Evolutionary conservation across 2,113 vertebrate genomes (phyloP).

Genomic region (Leucopsar rothschildi): DNA sequence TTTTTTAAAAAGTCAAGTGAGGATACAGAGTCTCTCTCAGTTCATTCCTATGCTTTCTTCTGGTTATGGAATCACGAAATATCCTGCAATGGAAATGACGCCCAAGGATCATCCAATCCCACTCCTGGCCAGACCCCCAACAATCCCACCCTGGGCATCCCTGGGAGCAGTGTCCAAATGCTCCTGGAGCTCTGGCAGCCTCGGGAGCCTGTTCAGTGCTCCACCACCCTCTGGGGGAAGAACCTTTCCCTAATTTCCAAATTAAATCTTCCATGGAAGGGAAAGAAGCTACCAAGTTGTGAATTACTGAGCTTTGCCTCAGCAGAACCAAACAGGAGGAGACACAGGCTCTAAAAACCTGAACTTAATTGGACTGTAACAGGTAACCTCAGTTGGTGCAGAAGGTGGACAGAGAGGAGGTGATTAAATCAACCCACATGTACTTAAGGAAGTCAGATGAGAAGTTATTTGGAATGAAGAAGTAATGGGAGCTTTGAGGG

Average conservation of each 20-base stretch:
- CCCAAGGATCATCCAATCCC: background rate
- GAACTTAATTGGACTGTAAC: background rate
- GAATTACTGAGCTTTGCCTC: background rate
- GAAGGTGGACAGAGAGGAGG: background rate
- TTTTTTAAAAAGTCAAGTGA: background rate
- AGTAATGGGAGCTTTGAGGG: background rate
- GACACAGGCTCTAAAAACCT: background rate
- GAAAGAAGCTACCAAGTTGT: no score
- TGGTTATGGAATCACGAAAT: background rate
- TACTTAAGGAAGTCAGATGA: background rate
- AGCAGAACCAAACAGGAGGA: background rate
- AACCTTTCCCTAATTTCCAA: background rate
- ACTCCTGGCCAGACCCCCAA: background rate
- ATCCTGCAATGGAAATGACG: background rate
- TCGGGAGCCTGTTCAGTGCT: background rate
- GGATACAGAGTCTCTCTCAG: background rate
- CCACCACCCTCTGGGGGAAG: background rate
- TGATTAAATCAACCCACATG: background rate
- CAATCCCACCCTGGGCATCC: rapidly evolving
- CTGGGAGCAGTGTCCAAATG: rapidly evolving
- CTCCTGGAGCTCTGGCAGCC: background rate
- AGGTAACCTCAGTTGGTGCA: background rate
- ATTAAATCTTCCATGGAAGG: background rate
- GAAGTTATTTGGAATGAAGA: background rate
- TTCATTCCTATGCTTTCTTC: background rate